Evolutionary conservation across 2,888 invertebrate genomes (phyloP), one percentile per base, ranked within the genome.

Genomic region (Calliopum simillimum): DNA sequence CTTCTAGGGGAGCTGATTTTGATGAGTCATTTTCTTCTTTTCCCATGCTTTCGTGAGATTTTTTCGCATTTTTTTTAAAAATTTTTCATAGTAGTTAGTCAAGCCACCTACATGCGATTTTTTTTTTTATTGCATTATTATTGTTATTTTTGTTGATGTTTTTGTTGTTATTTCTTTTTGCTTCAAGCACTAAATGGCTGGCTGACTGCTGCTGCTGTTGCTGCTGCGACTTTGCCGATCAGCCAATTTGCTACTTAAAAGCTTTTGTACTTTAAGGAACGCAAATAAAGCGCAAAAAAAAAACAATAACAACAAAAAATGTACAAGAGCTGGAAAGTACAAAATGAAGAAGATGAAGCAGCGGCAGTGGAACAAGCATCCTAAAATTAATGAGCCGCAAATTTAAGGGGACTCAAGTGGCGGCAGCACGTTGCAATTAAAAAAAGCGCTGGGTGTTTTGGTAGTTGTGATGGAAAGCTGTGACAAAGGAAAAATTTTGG

Each of bases 361-460:
- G n/a, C 49, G n/a, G 33, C 53, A 53, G 41, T 47, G 46, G 41
- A 64, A 33, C 11, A 49, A 16, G 16, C 16, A 56, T n/a, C 19
- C 58, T 19, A 58, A 65, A 65, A 65, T 53, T 65, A 55, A 65
- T 55, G 65, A 65, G 65, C 55, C 55, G 21, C 53, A 65, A 53
- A 44, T 65, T 41, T 21, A 21, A 44, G 46, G 25, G 49, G 43
- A 41, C 33, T 25, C 13, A 63, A 44, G 46, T 44, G 19, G 49
- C n/a, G 6, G 49, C 14, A 4, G 49, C n/a, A n/a, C 44, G 21
- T 14, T 12, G 25, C 47, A 21, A 33, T 19, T 43, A 41, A 41
- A 59, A 41, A 56, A 25, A 59, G n/a, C 44, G 61, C 46, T 46
- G 61, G 43, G n/a, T 43, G 43, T 44, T 59, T 59, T 59, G n/a